Percentiles rank a stretch among this genome's conserved stretches.
phyloP scores from a whole-genome alignment of 2,797 vertebrate species.

The Synanceia verrucosa region DNA sequence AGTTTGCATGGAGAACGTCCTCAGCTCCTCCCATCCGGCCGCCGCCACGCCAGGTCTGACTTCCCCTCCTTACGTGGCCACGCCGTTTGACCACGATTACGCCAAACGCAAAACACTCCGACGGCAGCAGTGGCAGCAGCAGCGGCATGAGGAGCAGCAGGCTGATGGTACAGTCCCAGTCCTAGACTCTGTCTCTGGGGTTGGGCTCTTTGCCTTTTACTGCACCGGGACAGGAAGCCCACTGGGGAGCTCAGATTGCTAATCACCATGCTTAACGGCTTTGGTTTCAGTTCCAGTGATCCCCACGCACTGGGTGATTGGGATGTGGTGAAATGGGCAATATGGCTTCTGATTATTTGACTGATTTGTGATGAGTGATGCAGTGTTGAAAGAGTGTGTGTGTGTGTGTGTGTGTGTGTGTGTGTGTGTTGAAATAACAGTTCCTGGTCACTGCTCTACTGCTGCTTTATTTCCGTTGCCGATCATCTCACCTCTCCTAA shows the following conservation, averaged over 20 bases:
- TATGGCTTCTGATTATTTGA: slow-evolving; percentile 82
- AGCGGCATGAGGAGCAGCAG: slow-evolving; percentile 88
- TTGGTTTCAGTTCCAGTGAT: slow-evolving; percentile 74
- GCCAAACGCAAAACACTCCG: slow-evolving; percentile 99
- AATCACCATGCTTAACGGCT: slow-evolving; percentile 77
- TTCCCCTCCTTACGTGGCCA: slow-evolving; percentile 97
- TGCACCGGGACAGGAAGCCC: slow-evolving; percentile 74
- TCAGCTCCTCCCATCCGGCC: slow-evolving; percentile 83
- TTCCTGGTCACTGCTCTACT: slow-evolving; percentile 41
- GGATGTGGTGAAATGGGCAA: slow-evolving; percentile 93
- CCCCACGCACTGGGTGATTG: slow-evolving; percentile 84
- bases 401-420: neutral
- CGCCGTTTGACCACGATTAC: slow-evolving; percentile 99
- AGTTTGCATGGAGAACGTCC: slow-evolving; percentile 78
- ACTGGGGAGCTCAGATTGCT: slow-evolving; percentile 71
- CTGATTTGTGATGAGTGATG: slow-evolving; percentile 31
- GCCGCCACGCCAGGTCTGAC: slow-evolving; percentile 98
- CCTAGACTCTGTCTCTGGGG: slow-evolving; percentile 89
- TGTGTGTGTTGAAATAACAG: slow-evolving; percentile 13
- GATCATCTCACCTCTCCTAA: slow-evolving; percentile 29
- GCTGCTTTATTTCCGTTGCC: slow-evolving; percentile 19
- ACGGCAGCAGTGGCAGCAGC: slow-evolving; percentile 86
- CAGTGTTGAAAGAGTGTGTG: slow-evolving; percentile 10
- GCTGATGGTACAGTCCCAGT: slow-evolving; percentile 99
- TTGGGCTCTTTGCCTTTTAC: slow-evolving; percentile 81